Evolutionary conservation across 2,888 invertebrate species (phyloP).

Genomic region (Nomada ferruginata): DNA sequence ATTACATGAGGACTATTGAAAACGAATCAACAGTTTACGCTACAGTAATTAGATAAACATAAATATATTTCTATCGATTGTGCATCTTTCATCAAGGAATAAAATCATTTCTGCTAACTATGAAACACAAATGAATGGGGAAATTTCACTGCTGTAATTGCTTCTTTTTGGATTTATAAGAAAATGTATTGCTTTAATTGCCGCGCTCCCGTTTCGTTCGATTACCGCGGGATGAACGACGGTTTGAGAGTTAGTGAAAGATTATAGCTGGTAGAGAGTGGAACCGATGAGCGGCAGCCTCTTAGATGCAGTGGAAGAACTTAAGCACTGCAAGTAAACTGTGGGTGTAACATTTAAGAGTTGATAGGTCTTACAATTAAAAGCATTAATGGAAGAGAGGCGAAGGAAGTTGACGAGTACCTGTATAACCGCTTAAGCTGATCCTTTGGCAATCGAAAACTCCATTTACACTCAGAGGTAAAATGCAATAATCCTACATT

Average conservation of each 20-base stretch:
- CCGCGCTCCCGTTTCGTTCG: background rate
- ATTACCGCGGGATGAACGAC: background rate
- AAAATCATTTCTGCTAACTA: too few relatives aligned
- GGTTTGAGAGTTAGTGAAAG: background rate
- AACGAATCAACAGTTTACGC: too few relatives aligned
- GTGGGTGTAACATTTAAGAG: background rate
- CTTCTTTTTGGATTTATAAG: slow-evolving; percentile 40
- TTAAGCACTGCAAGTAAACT: background rate
- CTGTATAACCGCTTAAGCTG: background rate
- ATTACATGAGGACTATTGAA: too few relatives aligned
- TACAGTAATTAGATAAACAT: too few relatives aligned
- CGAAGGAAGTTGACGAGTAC: background rate
- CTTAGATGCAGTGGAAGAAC: background rate
- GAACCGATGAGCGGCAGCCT: background rate
- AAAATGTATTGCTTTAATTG: slow-evolving; percentile 49
- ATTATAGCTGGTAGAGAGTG: background rate
- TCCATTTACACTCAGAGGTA: too few relatives aligned
- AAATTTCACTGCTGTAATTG: too few relatives aligned
- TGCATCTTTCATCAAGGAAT: too few relatives aligned
- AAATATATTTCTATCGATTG: too few relatives aligned
- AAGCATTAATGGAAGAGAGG: background rate
- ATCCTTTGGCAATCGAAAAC: too few relatives aligned
- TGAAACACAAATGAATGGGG: too few relatives aligned
- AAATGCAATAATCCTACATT: too few relatives aligned
- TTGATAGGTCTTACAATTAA: background rate